phyloP scores from a whole-genome alignment of 2,888 invertebrate species.

The Eudemis profundana region DNA sequence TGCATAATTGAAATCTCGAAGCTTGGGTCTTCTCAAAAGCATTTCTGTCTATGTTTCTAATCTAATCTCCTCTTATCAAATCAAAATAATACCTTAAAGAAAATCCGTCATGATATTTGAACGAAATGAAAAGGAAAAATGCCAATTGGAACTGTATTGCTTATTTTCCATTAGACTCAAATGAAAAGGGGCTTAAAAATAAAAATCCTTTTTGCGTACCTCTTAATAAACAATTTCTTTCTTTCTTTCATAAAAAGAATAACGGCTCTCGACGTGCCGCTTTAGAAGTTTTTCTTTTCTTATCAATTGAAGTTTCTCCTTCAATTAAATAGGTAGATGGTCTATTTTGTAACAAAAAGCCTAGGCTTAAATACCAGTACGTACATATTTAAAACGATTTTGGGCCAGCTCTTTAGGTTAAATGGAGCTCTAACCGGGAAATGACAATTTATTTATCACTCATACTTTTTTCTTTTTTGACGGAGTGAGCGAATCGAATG shows the following conservation, averaged over 20 bases:
- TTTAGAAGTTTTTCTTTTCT: neutral
- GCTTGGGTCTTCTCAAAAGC: conserved; percentile 7
- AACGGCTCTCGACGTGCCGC: conserved; percentile 1
- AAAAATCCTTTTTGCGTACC: conserved; percentile 29
- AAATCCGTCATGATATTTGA: conserved; percentile 41
- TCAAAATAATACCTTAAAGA: conserved; percentile 30
- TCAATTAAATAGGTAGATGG: conserved; percentile 5
- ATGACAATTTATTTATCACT: too few species aligned
- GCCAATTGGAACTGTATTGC: conserved; percentile 42
- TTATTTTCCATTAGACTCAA: conserved; percentile 43
- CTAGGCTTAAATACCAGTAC: too few species aligned
- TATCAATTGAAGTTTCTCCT: conserved; percentile 3
- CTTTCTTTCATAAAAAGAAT: conserved; percentile 24
- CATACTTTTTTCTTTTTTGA: too few species aligned
- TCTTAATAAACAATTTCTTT: conserved; percentile 42
- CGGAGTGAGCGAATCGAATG: too few species aligned
- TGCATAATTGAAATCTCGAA: conserved; percentile 32
- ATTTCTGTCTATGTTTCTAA: conserved; percentile 34
- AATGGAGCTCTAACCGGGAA: too few species aligned
- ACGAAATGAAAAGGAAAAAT: conserved; percentile 43
- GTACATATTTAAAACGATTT: too few species aligned
- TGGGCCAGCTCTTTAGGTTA: too few species aligned
- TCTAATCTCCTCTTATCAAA: conserved; percentile 37
- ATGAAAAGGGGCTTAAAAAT: conserved; percentile 40
- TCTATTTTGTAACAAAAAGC: too few species aligned